Evolutionary conservation across 2,797 vertebrate species (phyloP).

Genomic region (Phalloptychus januarius): DNA sequence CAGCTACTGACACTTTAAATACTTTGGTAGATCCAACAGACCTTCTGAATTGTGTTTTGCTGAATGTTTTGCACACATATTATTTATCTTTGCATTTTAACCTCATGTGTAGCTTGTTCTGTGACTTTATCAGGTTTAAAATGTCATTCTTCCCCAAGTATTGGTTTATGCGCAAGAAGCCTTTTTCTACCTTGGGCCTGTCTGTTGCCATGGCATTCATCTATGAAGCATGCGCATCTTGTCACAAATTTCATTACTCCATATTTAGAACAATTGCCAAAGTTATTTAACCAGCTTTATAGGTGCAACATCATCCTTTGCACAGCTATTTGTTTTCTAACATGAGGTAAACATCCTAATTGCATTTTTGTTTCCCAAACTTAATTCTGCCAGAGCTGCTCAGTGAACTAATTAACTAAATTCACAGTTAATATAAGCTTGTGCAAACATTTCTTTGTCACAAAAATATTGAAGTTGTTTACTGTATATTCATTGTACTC

Average conservation of each 20-base stretch:
- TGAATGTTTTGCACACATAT: not conserved
- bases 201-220: slow-evolving; percentile 78
- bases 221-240: slow-evolving; percentile 59
- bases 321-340: slow-evolving; percentile 6
- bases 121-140: not conserved
- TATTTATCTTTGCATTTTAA: not conserved
- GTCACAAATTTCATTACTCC: slow-evolving; percentile 59
- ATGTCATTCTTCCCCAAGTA: slow-evolving; percentile 47
- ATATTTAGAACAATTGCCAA: slow-evolving; percentile 59
- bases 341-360: not conserved
- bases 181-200: slow-evolving; percentile 56
- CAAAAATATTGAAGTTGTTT: not conserved
- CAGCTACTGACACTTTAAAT: not conserved
- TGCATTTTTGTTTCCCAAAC: not conserved
- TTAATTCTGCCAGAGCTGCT: not conserved
- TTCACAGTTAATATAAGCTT: not conserved
- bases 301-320: slow-evolving; percentile 29
- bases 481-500: not conserved
- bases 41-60: not conserved
- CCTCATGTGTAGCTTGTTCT: not conserved
- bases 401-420: not conserved
- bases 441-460: not conserved
- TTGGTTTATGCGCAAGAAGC: slow-evolving; percentile 50
- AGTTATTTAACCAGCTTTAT: slow-evolving; percentile 54
- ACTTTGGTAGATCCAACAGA: not conserved